A percentile compares a stretch with the other conserved stretches of the same genome.
phyloP scores from a whole-genome alignment of 1,140 invertebrate genomes.

The Melitaea cinxia region DNA sequence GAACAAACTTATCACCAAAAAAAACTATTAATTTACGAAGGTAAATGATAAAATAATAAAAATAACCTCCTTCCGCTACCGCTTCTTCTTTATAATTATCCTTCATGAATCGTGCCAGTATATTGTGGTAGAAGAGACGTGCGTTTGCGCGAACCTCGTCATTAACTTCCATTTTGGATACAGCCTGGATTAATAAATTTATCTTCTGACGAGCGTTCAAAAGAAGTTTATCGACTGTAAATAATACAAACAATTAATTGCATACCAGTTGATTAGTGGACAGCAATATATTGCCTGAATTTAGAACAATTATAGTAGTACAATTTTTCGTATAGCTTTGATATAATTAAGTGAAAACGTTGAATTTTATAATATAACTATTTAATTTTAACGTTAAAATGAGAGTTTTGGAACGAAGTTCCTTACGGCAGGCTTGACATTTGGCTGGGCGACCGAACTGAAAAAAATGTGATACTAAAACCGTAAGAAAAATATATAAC shows the following conservation, averaged over 20 bases:
- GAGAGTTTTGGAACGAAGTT: too few species aligned
- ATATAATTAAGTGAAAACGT: too few species aligned
- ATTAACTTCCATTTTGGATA: conserved; percentile 67
- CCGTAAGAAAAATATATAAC: too few species aligned
- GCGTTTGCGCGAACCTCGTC: conserved; percentile 48
- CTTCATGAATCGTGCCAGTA: conserved; percentile 61
- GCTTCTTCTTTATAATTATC: conserved; percentile 70
- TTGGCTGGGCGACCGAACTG: too few species aligned
- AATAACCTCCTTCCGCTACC: conserved; percentile 61
- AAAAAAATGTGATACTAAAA: too few species aligned
- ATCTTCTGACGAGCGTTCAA: conserved; percentile 61
- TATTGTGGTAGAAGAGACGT: conserved; percentile 67
- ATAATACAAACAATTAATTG: not conserved
- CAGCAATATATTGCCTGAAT: too few species aligned
- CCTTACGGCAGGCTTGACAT: too few species aligned
- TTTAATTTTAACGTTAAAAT: too few species aligned
- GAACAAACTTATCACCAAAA: too few species aligned
- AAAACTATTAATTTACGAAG: not conserved
- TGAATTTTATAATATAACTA: too few species aligned
- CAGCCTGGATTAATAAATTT: conserved; percentile 57
- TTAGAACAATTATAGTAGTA: too few species aligned
- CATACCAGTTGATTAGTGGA: not conserved
- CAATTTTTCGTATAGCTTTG: too few species aligned
- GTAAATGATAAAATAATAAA: conserved; percentile 1
- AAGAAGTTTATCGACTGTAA: conserved; percentile 67